Evolutionary conservation across 2,888 invertebrate species (phyloP).

Genomic region (Opisthograptis luteolata): DNA sequence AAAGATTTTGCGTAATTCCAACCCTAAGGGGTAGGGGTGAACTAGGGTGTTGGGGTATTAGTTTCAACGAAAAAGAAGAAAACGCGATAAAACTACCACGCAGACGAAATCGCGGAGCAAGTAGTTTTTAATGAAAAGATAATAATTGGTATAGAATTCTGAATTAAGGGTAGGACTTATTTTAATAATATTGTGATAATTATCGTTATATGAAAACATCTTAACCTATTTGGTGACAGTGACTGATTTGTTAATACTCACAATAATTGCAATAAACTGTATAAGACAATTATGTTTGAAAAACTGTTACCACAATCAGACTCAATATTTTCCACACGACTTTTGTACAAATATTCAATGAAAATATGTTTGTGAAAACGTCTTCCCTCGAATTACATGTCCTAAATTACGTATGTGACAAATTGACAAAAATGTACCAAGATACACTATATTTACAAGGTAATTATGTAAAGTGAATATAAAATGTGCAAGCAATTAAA

Average conservation of each 20-base stretch:
- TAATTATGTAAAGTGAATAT: slow-evolving; percentile 43
- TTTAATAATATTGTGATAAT: slow-evolving; percentile 47
- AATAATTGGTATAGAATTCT: slow-evolving; percentile 15
- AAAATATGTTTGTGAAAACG: slow-evolving; percentile 54
- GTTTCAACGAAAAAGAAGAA: no score
- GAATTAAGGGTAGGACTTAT: slow-evolving; percentile 26
- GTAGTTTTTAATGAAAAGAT: no score
- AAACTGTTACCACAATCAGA: slow-evolving; percentile 69
- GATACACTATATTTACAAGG: slow-evolving; percentile 55
- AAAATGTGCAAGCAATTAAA: slow-evolving; percentile 48
- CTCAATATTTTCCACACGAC: slow-evolving; percentile 70
- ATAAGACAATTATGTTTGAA: slow-evolving; percentile 51
- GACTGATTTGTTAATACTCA: slow-evolving; percentile 59
- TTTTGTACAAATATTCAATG: slow-evolving; percentile 72
- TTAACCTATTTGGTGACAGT: slow-evolving; percentile 81
- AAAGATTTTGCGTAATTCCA: no score
- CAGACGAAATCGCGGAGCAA: no score
- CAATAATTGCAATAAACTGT: slow-evolving; percentile 41
- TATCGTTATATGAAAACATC: slow-evolving; percentile 50
- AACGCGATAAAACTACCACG: no score
- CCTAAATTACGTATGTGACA: slow-evolving; percentile 73
- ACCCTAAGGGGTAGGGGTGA: no score
- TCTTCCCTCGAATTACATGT: slow-evolving; percentile 36
- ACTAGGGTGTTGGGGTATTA: no score
- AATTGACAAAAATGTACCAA: slow-evolving; percentile 70